These are phyloP conservation scores for Aphidius gifuensis DNA, from an alignment of 1,140 invertebrate species.

Conservation along the genomic window DNA sequence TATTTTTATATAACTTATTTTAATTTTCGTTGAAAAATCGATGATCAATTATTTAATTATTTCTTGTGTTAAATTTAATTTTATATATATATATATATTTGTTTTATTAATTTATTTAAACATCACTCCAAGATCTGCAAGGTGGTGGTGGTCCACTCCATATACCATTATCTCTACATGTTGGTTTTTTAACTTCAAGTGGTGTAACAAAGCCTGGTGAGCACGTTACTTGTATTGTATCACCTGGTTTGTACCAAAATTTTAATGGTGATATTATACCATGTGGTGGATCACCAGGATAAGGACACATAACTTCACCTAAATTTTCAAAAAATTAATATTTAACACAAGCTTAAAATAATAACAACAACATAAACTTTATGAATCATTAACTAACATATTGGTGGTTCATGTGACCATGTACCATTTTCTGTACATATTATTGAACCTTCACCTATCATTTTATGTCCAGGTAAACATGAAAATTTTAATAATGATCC, in stretches of 20 bases:
- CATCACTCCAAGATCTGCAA: constrained; percentile 53
- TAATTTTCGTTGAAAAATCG: constrained; percentile 14
- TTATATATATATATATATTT: constrained; percentile 25
- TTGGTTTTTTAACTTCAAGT: constrained; percentile 48
- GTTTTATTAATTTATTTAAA: constrained; percentile 36
- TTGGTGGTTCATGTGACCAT: constrained; percentile 82
- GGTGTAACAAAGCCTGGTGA: constrained; percentile 63
- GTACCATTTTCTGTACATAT: constrained; percentile 82
- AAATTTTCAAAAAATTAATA: constrained; percentile 22
- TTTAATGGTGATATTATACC: constrained; percentile 70
- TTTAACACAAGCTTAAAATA: background rate
- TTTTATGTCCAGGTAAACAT: constrained; percentile 66
- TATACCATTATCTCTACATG: constrained; percentile 51
- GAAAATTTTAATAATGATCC: constrained; percentile 77
- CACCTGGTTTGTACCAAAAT: constrained; percentile 73
- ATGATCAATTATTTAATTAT: background rate
- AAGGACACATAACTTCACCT: constrained; percentile 74
- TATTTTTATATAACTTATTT: constrained; percentile 16
- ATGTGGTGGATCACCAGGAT: constrained; percentile 70
- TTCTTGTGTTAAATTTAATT: constrained; percentile 27
- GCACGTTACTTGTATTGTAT: constrained; percentile 70
- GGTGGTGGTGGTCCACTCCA: constrained; percentile 55
- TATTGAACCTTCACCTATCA: constrained; percentile 75
- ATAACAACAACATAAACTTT: background rate
- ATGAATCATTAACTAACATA: constrained; percentile 59